These are phyloP conservation scores for Microplitis mediator DNA, from an alignment of 1,140 invertebrate genomes.

Conservation along the genomic window DNA sequence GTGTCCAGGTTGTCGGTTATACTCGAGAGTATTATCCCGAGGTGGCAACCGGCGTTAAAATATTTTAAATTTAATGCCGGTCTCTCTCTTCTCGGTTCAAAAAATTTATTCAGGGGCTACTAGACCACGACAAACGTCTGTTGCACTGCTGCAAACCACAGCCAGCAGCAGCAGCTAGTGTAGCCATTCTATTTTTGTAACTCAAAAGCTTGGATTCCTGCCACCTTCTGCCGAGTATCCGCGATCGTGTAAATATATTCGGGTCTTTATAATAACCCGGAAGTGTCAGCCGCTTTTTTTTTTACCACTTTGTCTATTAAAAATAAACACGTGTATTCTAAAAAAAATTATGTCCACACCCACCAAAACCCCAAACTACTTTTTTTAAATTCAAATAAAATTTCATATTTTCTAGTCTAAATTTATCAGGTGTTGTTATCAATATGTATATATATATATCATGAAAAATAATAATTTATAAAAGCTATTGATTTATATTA, in stretches of 20 bases:
- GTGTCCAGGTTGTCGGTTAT: neutral
- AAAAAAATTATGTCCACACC: too few relatives aligned
- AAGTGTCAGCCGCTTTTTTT: constrained; percentile 8
- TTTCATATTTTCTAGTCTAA: too few relatives aligned
- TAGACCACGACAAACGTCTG: neutral
- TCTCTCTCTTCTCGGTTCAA: neutral
- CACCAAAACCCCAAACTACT: too few relatives aligned
- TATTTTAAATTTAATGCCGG: neutral
- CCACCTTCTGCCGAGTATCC: constrained; percentile 18
- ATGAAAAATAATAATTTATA: too few relatives aligned
- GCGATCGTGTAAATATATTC: constrained; percentile 15
- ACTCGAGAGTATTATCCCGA: neutral
- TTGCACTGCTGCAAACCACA: neutral
- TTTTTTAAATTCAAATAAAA: too few relatives aligned
- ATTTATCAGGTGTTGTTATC: too few relatives aligned
- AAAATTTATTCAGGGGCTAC: neutral
- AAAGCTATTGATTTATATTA: too few relatives aligned
- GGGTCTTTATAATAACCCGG: constrained; percentile 14
- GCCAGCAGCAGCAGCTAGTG: neutral
- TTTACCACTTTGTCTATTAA: neutral
- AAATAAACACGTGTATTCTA: neutral
- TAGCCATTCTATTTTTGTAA: constrained; percentile 20
- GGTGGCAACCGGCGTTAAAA: neutral
- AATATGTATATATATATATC: too few relatives aligned
- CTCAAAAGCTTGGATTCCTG: constrained; percentile 5